Evolutionary conservation across 2,113 vertebrate genomes (phyloP), one percentile per base, ranked within the genome.

Genomic region (Barbus barbus): DNA sequence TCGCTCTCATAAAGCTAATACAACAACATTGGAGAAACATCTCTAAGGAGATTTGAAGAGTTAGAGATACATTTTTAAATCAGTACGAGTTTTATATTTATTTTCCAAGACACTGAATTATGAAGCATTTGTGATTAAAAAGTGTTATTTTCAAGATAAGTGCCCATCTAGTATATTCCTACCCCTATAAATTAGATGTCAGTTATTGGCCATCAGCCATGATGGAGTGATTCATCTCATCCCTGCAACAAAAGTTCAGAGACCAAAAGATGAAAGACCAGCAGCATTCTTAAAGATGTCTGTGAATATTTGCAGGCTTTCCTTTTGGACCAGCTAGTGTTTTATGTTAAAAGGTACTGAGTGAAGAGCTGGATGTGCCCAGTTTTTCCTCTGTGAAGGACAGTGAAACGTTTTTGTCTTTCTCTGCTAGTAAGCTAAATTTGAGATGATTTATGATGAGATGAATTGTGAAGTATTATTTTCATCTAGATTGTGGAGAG

Each of bases 41-140:
- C 93, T 93, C 93, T 94, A 93, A 94, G 94, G 87, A 26, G 38
- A 41, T 82, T 85, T 87, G 53, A 87, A 78, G 46, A 74, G 51
- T 7, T 69, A 80, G 46, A 85, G 75, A 79, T 85, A 77, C 16
- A 5, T 73, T 74, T 75, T 46, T 36, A 81, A 33, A 60, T 48
- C 58, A n/a, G 14, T 53, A n/a, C 7, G 9, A 56, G 48, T 48
- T 60, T 77, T 74, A 91, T 89, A 94, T 89, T 90, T 92, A 92
- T 92, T 93, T 91, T 90, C 91, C 93, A 92, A 93, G 90, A 92
- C 83, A 74, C 81, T 79, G 46, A 87, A 48, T 72, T 65, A 75
- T 20, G 28, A 71, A 75, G 53, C 38, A 75, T 79, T 67, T 80
- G 20, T 69, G 61, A 74, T 85, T 74, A 85, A 60, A 84, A 73